These are phyloP conservation scores for Lagopus leucura DNA, from an alignment of 2,113 vertebrate genomes.

Conservation along the genomic window DNA sequence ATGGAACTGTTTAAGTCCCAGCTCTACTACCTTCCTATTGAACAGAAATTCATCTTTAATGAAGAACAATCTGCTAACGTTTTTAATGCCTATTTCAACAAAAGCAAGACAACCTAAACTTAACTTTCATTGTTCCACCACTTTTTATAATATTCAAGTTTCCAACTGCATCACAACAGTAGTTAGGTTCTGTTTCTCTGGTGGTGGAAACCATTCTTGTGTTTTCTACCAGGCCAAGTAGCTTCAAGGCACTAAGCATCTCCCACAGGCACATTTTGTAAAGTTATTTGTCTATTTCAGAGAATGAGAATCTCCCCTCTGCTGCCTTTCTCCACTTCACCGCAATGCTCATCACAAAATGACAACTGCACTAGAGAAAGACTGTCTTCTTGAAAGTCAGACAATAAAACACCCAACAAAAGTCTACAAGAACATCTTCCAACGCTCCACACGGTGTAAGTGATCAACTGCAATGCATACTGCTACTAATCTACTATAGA, in stretches of 20 bases:
- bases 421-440: not conserved
- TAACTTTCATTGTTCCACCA: not conserved
- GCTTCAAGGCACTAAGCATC: not conserved
- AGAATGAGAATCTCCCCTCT: not conserved
- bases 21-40: not conserved
- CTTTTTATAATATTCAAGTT: not conserved
- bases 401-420: not conserved
- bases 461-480: not conserved
- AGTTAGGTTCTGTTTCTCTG: not conserved
- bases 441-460: not conserved
- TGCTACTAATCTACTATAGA: not conserved
- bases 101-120: not conserved
- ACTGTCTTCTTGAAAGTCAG: not conserved
- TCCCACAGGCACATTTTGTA: not conserved
- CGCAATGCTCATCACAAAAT: not conserved
- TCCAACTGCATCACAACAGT: not conserved
- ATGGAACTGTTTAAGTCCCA: not conserved
- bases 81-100: not conserved
- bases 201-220: not conserved
- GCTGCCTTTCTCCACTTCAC: rapidly evolving
- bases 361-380: not conserved
- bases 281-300: not conserved
- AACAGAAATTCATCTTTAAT: constrained; percentile 21
- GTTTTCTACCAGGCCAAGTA: not conserved
- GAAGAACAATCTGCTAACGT: not conserved